A percentile compares a stretch with the other conserved stretches of the same genome.
These are phyloP conservation scores for Pollimyrus isidori DNA, from an alignment of 2,113 vertebrate species.

Conservation along the genomic window DNA sequence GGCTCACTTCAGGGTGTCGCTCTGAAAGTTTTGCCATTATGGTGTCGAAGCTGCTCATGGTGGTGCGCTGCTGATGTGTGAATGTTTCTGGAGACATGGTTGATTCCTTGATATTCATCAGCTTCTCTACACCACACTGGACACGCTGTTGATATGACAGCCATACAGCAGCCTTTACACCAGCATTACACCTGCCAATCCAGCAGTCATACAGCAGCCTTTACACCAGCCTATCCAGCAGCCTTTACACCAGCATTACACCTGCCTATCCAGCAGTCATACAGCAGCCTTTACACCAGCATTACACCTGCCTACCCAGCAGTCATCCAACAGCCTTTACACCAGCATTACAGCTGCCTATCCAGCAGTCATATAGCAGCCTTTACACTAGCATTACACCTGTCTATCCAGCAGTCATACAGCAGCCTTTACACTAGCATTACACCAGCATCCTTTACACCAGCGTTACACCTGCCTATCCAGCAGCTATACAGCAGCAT, in stretches of 20 bases:
- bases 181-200: neutral
- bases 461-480: too few relatives aligned
- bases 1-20: conserved; percentile 34
- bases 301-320: neutral
- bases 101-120: conserved; percentile 29
- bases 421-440: neutral
- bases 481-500: too few relatives aligned
- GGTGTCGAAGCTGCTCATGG: conserved; percentile 46
- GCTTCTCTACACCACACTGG: conserved; percentile 20
- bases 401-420: neutral
- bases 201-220: neutral
- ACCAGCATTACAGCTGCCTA: neutral
- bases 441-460: neutral
- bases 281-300: neutral
- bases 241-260: neutral
- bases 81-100: conserved; percentile 40
- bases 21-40: conserved; percentile 45
- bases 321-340: neutral
- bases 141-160: neutral
- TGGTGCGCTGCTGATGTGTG: conserved; percentile 43
- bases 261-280: too few relatives aligned
- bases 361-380: neutral
- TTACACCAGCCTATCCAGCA: neutral
- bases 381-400: neutral
- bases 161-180: neutral